Percentiles rank a stretch among this genome's conserved stretches.
phyloP scores from a whole-genome alignment of 2,113 vertebrate genomes.

The Sinocyclocheilus maitianheensis region DNA sequence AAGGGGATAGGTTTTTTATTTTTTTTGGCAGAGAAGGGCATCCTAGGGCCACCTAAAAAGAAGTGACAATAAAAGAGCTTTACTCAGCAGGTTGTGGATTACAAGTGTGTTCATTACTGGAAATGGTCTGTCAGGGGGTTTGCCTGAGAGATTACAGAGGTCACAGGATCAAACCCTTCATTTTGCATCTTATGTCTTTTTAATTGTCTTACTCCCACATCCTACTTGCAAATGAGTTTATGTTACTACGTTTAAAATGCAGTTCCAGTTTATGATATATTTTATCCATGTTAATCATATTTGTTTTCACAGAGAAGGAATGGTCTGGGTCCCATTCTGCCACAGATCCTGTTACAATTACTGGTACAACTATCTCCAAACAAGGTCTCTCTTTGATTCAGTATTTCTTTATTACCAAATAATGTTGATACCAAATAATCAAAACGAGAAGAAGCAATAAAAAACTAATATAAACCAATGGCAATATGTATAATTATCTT shows the following conservation, averaged over 20 bases:
- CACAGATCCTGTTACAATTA: slow-evolving; percentile 74
- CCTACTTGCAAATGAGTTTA: slow-evolving; percentile 10
- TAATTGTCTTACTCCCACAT: slow-evolving; percentile 10
- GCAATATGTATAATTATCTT: not conserved
- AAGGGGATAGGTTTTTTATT: not conserved
- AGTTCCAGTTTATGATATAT: not conserved
- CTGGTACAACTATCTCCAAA: slow-evolving; percentile 69
- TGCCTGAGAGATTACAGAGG: slow-evolving; percentile 35
- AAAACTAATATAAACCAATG: too few species aligned
- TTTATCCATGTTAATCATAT: not conserved
- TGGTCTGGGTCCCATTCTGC: slow-evolving; percentile 77
- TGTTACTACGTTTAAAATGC: not conserved
- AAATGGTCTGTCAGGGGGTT: slow-evolving; percentile 29
- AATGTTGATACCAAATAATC: not conserved
- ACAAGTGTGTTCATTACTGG: slow-evolving; percentile 43
- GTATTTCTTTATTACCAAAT: not conserved
- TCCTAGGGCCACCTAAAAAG: not conserved
- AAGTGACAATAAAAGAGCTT: slow-evolving; percentile 43
- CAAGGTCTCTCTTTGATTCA: not conserved
- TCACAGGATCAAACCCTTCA: slow-evolving; percentile 23
- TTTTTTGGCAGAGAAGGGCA: slow-evolving; percentile 1
- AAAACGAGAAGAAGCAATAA: not conserved
- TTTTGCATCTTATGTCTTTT: slow-evolving; percentile 31
- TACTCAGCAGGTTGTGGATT: slow-evolving; percentile 48
- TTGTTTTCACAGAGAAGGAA: slow-evolving; percentile 75